These are phyloP conservation scores for Tympanoctomys barrerae DNA, from an alignment of 2,797 vertebrate species.

Conservation along the genomic window DNA sequence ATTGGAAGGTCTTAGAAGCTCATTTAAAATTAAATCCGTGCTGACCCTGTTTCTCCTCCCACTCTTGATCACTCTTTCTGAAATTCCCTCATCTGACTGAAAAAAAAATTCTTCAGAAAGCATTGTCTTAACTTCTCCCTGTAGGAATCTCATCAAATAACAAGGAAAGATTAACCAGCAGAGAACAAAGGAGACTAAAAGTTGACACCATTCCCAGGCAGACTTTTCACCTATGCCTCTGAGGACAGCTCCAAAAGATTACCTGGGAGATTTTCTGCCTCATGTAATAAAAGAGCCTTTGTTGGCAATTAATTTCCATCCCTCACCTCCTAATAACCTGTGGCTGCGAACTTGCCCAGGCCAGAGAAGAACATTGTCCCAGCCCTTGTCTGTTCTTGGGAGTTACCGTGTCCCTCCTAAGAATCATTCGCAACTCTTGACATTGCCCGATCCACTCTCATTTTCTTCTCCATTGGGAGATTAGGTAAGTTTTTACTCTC, in stretches of 20 bases:
- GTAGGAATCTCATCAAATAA: not conserved
- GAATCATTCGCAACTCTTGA: not conserved
- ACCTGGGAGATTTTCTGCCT: not conserved
- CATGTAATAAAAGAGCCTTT: not conserved
- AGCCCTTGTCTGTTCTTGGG: not conserved
- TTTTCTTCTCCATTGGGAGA: not conserved
- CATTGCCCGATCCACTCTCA: not conserved
- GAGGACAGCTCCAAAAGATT: not conserved
- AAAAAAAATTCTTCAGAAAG: not conserved
- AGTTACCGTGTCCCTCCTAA: not conserved
- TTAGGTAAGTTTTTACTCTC: not conserved
- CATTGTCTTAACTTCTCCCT: not conserved
- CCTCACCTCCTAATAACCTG: not conserved
- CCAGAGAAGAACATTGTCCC: not conserved
- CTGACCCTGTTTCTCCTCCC: not conserved
- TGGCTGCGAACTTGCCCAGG: not conserved
- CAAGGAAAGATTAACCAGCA: not conserved
- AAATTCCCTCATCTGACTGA: not conserved
- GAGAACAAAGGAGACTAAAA: not conserved
- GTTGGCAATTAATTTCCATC: not conserved
- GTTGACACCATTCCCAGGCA: not conserved
- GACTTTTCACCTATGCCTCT: too few species aligned
- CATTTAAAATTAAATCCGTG: not conserved
- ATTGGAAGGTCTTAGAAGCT: not conserved
- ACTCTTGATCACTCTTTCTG: not conserved